Percentiles rank a stretch among this genome's conserved stretches.
phyloP scores from a whole-genome alignment of 1,140 invertebrate species.

The Archivesica marissinica region DNA sequence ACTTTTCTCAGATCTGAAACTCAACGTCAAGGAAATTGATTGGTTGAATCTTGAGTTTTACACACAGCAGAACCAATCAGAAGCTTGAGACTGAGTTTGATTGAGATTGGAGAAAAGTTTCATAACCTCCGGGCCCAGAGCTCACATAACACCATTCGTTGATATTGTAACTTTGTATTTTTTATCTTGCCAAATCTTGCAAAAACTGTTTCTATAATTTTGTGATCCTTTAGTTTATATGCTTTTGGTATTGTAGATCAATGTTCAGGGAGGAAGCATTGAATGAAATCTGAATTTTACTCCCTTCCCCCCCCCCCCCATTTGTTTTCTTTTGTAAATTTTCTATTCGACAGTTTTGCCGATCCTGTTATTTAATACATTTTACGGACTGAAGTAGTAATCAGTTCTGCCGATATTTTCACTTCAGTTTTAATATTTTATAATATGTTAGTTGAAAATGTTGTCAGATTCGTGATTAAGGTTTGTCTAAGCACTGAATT shows the following conservation, averaged over 20 bases:
- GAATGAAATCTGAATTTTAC: neutral
- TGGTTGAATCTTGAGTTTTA: too few species aligned
- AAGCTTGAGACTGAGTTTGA: too few species aligned
- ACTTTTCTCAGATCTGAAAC: too few species aligned
- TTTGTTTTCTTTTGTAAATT: neutral
- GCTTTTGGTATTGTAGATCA: constrained; percentile 7
- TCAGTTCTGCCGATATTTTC: neutral
- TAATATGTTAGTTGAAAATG: neutral
- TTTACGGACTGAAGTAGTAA: neutral
- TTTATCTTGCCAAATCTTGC: too few species aligned
- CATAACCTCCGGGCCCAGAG: too few species aligned
- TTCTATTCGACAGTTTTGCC: neutral
- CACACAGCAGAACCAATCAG: too few species aligned
- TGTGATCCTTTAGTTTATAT: neutral
- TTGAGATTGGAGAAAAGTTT: too few species aligned
- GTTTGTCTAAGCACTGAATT: neutral
- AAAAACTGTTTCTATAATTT: too few species aligned
- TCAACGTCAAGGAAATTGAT: too few species aligned
- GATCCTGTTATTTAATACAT: too few species aligned
- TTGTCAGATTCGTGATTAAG: neutral
- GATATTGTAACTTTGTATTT: too few species aligned
- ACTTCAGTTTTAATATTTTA: neutral
- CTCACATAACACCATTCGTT: too few species aligned
- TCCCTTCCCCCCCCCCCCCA: neutral
- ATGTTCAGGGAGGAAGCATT: neutral